Conservation (phyloP, 2,888 invertebrate genomes). For the Dioctria rufipes region DNA sequence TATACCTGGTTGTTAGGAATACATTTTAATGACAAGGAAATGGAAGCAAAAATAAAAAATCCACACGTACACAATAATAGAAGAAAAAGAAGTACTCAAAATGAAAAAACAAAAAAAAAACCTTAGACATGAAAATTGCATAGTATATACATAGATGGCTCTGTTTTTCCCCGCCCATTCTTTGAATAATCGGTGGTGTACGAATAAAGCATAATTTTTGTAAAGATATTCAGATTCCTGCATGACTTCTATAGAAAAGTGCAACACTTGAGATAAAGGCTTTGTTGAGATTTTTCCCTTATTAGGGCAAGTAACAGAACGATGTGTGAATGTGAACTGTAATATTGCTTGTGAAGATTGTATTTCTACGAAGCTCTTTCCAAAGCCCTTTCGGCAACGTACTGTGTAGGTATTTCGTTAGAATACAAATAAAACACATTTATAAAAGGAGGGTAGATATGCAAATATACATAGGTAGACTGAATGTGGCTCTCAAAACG, state of each 20-base stretch:
- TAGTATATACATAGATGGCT: not conserved
- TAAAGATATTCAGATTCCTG: conserved; percentile 27
- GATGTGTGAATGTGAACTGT: not conserved
- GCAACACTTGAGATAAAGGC: conserved; percentile 45
- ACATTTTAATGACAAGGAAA: not conserved
- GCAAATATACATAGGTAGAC: not conserved
- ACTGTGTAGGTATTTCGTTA: not conserved
- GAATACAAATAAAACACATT: not conserved
- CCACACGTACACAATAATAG: conserved; percentile 3
- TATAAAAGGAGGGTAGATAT: not conserved
- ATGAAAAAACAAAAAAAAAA: not conserved
- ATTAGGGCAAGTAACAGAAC: conserved; percentile 13
- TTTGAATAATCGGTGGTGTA: not conserved
- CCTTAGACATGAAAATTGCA: conserved; percentile 49
- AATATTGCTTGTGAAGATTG: not conserved
- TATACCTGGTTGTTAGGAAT: not conserved
- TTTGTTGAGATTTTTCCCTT: conserved; percentile 44
- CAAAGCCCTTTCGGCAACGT: not conserved
- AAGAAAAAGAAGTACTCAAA: not conserved
- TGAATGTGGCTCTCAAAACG: conserved; percentile 4
- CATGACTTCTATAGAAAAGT: conserved; percentile 22
- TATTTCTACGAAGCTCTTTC: not conserved
- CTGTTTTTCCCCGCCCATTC: not conserved
- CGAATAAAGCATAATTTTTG: conserved; percentile 23
- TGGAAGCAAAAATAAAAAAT: conserved; percentile 4